phyloP scores from a whole-genome alignment of 2,888 invertebrate species.

The Carcina quercana region DNA sequence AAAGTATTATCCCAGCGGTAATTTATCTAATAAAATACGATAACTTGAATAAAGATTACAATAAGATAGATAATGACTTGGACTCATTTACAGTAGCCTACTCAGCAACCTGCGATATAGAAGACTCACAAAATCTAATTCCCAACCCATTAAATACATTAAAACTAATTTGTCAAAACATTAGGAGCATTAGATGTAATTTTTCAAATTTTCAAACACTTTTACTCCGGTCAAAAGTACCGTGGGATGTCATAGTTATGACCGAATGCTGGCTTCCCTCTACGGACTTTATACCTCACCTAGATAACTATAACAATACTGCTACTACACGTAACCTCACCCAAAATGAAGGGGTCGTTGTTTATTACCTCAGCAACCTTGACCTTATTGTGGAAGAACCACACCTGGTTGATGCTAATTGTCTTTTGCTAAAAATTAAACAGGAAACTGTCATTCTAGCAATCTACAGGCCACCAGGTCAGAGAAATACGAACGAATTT shows the following conservation, averaged over 20 bases:
- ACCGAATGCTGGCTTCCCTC: not conserved
- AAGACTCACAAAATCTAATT: too few relatives aligned
- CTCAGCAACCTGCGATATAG: too few relatives aligned
- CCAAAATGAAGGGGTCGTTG: not conserved
- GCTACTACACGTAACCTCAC: not conserved
- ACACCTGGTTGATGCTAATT: not conserved
- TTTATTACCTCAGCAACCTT: not conserved
- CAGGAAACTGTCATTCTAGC: not conserved
- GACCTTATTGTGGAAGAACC: not conserved
- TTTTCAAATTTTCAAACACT: too few relatives aligned
- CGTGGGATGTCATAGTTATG: not conserved
- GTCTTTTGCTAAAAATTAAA: not conserved
- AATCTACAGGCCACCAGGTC: not conserved
- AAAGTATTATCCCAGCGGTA: too few relatives aligned
- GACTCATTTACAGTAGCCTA: too few relatives aligned
- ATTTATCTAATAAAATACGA: too few relatives aligned
- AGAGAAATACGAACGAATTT: not conserved
- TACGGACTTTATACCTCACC: not conserved
- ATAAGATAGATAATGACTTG: too few relatives aligned
- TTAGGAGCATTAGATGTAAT: too few relatives aligned
- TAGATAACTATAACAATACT: not conserved
- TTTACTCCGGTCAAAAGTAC: too few relatives aligned
- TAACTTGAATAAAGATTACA: too few relatives aligned
- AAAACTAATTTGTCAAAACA: too few relatives aligned
- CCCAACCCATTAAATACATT: too few relatives aligned